Conservation (phyloP, 2,888 invertebrate species). For the Morpho achilles region DNA sequence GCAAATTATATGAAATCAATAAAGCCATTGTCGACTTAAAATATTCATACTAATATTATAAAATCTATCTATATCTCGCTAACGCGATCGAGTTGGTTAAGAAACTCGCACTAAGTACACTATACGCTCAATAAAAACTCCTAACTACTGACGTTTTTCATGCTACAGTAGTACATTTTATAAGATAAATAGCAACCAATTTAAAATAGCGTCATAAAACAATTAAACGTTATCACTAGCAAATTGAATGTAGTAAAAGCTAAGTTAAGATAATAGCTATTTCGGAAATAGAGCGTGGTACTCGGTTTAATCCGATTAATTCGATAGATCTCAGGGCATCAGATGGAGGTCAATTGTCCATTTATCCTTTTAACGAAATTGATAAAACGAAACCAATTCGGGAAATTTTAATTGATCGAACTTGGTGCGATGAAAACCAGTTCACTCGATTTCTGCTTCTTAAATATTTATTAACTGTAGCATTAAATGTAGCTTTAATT, state of each 20-base stretch:
- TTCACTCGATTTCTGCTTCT: slow-evolving; percentile 35
- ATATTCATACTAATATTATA: too few relatives aligned
- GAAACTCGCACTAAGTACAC: too few relatives aligned
- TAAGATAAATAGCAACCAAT: too few relatives aligned
- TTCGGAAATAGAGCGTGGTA: slow-evolving; percentile 51
- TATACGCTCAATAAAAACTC: too few relatives aligned
- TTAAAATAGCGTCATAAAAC: background rate
- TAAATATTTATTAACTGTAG: background rate
- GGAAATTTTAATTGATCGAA: slow-evolving; percentile 73
- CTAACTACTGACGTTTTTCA: too few relatives aligned
- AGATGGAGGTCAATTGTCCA: slow-evolving; percentile 78
- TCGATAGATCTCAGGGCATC: slow-evolving; percentile 65
- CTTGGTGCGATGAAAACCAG: slow-evolving; percentile 65
- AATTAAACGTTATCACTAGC: slow-evolving; percentile 5
- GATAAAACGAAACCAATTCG: slow-evolving; percentile 75
- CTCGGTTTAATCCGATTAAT: slow-evolving; percentile 66
- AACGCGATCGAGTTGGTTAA: too few relatives aligned
- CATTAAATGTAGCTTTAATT: background rate
- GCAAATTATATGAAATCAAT: too few relatives aligned
- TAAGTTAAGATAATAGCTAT: slow-evolving; percentile 23
- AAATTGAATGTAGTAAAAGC: slow-evolving; percentile 8
- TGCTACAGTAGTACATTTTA: too few relatives aligned
- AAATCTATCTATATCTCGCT: too few relatives aligned
- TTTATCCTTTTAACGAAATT: slow-evolving; percentile 78
- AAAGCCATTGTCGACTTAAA: too few relatives aligned